Conservation (phyloP, 2,113 vertebrate genomes). For the Platysteira castanea region DNA sequence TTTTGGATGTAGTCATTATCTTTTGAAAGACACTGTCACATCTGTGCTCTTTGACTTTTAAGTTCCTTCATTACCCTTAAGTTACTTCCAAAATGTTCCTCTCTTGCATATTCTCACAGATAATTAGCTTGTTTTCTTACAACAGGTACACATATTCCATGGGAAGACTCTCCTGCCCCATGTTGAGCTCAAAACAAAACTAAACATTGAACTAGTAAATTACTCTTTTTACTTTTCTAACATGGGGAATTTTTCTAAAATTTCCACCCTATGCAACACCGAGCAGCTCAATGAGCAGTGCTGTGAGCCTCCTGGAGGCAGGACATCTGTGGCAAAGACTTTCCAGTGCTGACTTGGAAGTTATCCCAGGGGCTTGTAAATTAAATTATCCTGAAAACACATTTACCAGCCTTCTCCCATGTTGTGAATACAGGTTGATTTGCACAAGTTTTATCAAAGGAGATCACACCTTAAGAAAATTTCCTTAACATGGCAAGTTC, state of each 20-base stretch:
- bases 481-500: background rate
- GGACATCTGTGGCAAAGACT: background rate
- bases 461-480: background rate
- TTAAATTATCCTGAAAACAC: background rate
- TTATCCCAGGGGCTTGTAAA: background rate
- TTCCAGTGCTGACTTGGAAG: background rate
- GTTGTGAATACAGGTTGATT: background rate
- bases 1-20: background rate
- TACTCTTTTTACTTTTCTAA: background rate
- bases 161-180: background rate
- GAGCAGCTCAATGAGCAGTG: background rate
- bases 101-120: background rate
- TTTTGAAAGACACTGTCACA: background rate
- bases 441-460: background rate
- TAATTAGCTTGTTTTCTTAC: background rate
- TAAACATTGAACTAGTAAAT: background rate
- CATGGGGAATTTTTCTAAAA: slow-evolving; percentile 21
- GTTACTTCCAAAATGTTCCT: background rate
- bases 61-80: background rate
- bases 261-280: background rate
- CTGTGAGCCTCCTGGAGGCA: background rate
- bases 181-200: slow-evolving; percentile 16
- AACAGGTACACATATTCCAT: background rate
- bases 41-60: background rate
- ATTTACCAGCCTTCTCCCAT: background rate